phyloP scores from a whole-genome alignment of 2,797 vertebrate genomes.

The Manis pentadactyla region DNA sequence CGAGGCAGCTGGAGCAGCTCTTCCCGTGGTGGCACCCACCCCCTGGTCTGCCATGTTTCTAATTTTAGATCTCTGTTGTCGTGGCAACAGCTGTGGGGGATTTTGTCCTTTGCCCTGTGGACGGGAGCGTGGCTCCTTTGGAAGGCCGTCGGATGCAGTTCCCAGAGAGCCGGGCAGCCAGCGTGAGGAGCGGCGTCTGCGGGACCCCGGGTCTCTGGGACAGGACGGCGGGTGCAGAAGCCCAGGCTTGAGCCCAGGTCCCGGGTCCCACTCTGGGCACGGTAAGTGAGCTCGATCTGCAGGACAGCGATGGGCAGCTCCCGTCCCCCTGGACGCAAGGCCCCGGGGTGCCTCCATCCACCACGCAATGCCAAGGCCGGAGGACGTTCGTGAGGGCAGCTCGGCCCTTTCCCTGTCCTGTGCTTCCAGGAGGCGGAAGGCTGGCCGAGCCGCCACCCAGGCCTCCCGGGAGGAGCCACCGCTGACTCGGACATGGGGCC shows the following conservation, averaged over 20 bases:
- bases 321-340: fast-evolving
- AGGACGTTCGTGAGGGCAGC: fast-evolving
- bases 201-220: background rate
- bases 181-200: fast-evolving
- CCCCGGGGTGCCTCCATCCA: too few relatives aligned
- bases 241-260: too few relatives aligned
- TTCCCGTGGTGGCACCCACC: constrained; percentile 52
- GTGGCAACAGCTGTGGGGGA: constrained; percentile 76
- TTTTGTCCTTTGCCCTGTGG: constrained; percentile 80
- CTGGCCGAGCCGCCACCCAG: fast-evolving
- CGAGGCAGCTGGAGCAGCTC: constrained; percentile 30
- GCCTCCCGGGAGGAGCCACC: too few relatives aligned
- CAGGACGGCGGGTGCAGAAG: fast-evolving
- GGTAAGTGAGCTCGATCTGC: fast-evolving
- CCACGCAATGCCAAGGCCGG: fast-evolving
- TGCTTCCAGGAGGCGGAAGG: background rate
- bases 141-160: constrained; percentile 57
- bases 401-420: fast-evolving
- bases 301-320: fast-evolving
- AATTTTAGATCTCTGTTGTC: constrained; percentile 85
- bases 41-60: constrained; percentile 69
- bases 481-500: fast-evolving
- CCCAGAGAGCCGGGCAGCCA: fast-evolving
- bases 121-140: constrained; percentile 63
- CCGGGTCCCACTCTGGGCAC: fast-evolving